A percentile compares a stretch with the other conserved stretches of the same genome.
Conservation (phyloP, 2,797 vertebrate species). For the Phrynocephalus forsythii region DNA sequence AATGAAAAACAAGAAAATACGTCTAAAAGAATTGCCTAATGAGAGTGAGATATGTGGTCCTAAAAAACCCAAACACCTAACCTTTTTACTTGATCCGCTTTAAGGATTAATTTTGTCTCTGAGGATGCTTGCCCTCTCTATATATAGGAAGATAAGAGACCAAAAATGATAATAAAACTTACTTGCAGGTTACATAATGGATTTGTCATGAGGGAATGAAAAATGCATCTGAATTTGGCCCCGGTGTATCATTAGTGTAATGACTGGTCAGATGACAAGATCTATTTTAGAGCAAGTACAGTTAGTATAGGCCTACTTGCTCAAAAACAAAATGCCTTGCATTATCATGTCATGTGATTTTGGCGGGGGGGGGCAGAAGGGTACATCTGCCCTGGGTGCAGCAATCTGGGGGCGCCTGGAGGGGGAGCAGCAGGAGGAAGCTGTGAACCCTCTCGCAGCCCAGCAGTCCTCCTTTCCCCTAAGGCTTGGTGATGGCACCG, state of each 20-base stretch:
- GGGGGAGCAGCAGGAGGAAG: no score
- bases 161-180: conserved; percentile 42
- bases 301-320: background rate
- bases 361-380: fast-evolving
- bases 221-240: background rate
- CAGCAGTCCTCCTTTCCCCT: no score
- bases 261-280: background rate
- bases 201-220: conserved; percentile 34
- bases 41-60: conserved; percentile 47
- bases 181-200: conserved; percentile 10
- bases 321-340: fast-evolving
- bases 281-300: background rate
- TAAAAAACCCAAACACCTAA: conserved; percentile 9
- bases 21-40: conserved; percentile 31
- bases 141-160: conserved; percentile 35
- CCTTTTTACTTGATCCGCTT: conserved; percentile 49
- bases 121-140: conserved; percentile 28
- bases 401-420: no score
- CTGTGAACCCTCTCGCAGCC: no score
- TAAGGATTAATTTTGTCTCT: conserved; percentile 45
- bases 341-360: background rate
- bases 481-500: no score
- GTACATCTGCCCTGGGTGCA: no score
- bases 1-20: conserved; percentile 52
- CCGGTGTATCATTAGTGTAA: background rate